These are phyloP conservation scores for pig (Sus scrofa) DNA, from an alignment of 2,113 vertebrate genomes.

Conservation along the genomic window T2T-Sscrofa CM000812.6:287054501-287055000, in stretches of 20 bases:
- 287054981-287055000: background rate
- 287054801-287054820: background rate
- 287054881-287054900: background rate
- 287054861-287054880: background rate
- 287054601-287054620: accelerated
- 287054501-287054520: too few species aligned
- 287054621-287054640: background rate
- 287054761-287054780: background rate
- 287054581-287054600: background rate
- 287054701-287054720: background rate
- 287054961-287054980: background rate
- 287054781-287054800: background rate
- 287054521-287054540: background rate
- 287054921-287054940: background rate
- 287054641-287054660: background rate
- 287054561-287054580: background rate
- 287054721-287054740: background rate
- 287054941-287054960: background rate
- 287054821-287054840: background rate
- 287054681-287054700: background rate
- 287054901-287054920: background rate
- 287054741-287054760: background rate
- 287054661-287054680: background rate
- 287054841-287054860: background rate
- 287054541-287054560: background rate